phyloP scores from a whole-genome alignment of 2,888 invertebrate genomes.

The Phortica okadai region DNA sequence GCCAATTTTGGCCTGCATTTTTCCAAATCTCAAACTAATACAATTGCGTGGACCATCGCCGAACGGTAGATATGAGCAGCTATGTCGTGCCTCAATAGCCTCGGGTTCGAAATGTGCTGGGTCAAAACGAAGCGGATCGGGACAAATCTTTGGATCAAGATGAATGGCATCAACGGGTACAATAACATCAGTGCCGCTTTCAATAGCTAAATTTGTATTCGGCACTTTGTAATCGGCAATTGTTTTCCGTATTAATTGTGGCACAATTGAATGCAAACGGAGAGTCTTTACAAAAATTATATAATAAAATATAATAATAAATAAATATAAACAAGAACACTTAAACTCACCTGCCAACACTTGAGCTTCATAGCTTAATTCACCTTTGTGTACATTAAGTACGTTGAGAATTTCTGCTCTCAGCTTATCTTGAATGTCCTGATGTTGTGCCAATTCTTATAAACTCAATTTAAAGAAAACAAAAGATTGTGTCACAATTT shows the following conservation, averaged over 20 bases:
- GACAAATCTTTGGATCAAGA: slow-evolving; percentile 78
- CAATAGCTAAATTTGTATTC: slow-evolving; percentile 64
- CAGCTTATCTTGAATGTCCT: slow-evolving; percentile 50
- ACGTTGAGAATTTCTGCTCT: slow-evolving; percentile 50
- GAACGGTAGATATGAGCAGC: slow-evolving; percentile 64
- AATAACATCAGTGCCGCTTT: background rate
- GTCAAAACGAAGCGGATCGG: slow-evolving; percentile 79
- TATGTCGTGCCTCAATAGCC: slow-evolving; percentile 74
- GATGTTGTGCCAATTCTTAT: slow-evolving; percentile 59
- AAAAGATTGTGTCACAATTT: slow-evolving; percentile 78
- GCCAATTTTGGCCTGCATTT: slow-evolving; percentile 46
- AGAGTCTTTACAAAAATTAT: slow-evolving; percentile 76
- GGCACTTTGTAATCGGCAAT: slow-evolving; percentile 66
- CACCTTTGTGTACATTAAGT: slow-evolving; percentile 45
- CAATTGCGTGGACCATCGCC: slow-evolving; percentile 71
- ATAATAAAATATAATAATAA: background rate
- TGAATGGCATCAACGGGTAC: slow-evolving; percentile 78
- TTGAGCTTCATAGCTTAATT: slow-evolving; percentile 57
- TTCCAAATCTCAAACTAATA: slow-evolving; percentile 59
- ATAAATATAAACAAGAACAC: background rate
- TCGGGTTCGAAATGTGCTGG: slow-evolving; percentile 79
- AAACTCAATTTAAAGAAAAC: slow-evolving; percentile 77
- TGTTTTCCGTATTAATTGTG: slow-evolving; percentile 77
- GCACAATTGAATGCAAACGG: slow-evolving; percentile 78
- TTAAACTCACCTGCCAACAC: slow-evolving; percentile 50